phyloP scores from a whole-genome alignment of 1,140 invertebrate genomes.

The Cydia fagiglandana region DNA sequence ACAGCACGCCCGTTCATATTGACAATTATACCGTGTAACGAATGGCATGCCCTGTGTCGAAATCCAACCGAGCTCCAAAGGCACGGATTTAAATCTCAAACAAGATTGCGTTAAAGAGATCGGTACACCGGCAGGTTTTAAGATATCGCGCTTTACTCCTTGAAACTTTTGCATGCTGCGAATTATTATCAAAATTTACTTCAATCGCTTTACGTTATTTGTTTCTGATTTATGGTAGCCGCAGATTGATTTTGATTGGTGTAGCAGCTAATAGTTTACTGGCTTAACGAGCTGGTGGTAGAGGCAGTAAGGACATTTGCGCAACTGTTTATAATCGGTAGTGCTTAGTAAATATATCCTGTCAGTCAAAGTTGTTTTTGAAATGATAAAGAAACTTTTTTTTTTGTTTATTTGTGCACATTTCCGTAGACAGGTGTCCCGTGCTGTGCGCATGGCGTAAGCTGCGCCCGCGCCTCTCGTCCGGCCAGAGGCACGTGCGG shows the following conservation, averaged over 20 bases:
- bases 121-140: constrained; percentile 31
- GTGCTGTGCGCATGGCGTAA: constrained; percentile 35
- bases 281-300: background rate
- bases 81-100: constrained; percentile 50
- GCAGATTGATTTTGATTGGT: constrained; percentile 36
- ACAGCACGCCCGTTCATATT: constrained; percentile 48
- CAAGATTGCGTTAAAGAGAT: constrained; percentile 46
- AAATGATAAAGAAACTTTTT: background rate
- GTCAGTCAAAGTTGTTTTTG: background rate
- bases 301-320: background rate
- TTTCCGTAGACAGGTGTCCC: constrained; percentile 40
- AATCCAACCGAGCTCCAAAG: constrained; percentile 46
- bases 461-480: background rate
- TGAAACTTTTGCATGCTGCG: constrained; percentile 36
- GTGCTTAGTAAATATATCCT: background rate
- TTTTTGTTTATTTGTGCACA: constrained; percentile 35
- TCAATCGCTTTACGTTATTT: constrained; percentile 31
- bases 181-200: constrained; percentile 37
- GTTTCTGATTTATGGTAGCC: constrained; percentile 35
- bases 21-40: constrained; percentile 58
- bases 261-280: constrained; percentile 16
- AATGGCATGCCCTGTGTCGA: constrained; percentile 47
- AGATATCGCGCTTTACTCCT: constrained; percentile 40
- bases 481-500: constrained; percentile 36
- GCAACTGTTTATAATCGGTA: background rate